These are phyloP conservation scores for Anoplius nigerrimus DNA, from an alignment of 2,888 invertebrate genomes.

Conservation along the genomic window DNA sequence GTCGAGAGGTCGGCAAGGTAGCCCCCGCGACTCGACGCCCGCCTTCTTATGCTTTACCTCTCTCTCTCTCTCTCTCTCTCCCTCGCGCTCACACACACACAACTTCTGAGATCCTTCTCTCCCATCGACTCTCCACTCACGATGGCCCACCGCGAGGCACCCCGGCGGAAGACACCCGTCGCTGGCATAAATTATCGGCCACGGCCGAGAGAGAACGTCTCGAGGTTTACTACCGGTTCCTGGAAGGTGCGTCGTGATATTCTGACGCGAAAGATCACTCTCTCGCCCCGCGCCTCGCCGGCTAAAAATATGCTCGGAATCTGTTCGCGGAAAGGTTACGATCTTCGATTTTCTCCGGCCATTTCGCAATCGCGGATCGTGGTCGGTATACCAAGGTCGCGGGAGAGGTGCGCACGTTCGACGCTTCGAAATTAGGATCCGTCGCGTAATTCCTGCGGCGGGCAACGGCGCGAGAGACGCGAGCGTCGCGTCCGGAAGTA, in stretches of 20 bases:
- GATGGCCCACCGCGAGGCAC: conserved; percentile 4
- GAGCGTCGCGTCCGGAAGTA: too few relatives aligned
- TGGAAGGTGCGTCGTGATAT: conserved; percentile 34
- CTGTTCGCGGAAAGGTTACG: too few relatives aligned
- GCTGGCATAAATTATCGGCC: conserved; percentile 52
- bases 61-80: conserved; percentile 7
- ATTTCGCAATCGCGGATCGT: too few relatives aligned
- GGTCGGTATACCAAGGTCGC: too few relatives aligned
- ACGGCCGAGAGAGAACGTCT: conserved; percentile 18
- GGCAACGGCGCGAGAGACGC: too few relatives aligned
- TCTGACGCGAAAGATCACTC: not conserved
- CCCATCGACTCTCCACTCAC: conserved; percentile 24
- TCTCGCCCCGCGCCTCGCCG: too few relatives aligned
- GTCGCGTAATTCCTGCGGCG: too few relatives aligned
- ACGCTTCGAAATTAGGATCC: too few relatives aligned
- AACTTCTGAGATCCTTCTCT: conserved; percentile 9
- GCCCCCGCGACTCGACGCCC: conserved; percentile 2
- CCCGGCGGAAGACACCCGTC: conserved; percentile 7
- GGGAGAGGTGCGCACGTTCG: too few relatives aligned
- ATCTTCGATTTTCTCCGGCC: too few relatives aligned
- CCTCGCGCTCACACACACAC: conserved; percentile 1
- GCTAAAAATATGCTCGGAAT: too few relatives aligned
- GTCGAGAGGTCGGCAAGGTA: too few relatives aligned
- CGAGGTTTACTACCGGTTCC: conserved; percentile 45
- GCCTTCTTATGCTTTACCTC: conserved; percentile 5